Percentiles rank a stretch among this genome's conserved stretches.
phyloP scores from a whole-genome alignment of 2,113 vertebrate genomes.

The Heterochromis multidens region DNA sequence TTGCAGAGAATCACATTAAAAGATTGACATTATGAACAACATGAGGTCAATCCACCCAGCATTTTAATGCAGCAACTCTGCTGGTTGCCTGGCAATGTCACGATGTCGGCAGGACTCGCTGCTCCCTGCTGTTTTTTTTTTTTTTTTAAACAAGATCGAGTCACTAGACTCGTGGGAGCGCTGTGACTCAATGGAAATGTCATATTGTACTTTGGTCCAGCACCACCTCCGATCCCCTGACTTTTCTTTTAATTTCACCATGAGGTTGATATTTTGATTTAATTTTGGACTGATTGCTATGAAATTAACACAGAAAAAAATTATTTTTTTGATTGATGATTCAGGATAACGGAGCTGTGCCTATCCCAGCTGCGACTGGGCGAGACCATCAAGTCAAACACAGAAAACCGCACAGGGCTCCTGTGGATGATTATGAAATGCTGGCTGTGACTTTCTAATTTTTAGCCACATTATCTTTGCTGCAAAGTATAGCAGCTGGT shows the following conservation, averaged over 20 bases:
- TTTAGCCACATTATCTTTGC: neutral
- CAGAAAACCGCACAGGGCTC: neutral
- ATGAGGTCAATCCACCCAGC: neutral
- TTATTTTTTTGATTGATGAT: neutral
- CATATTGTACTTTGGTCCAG: neutral
- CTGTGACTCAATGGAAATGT: neutral
- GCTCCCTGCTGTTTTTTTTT: neutral
- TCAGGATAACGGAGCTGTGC: neutral
- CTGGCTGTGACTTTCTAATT: neutral
- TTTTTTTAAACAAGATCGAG: neutral
- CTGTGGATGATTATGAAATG: neutral
- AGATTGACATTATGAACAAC: neutral
- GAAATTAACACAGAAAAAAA: neutral
- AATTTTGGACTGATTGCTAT: neutral
- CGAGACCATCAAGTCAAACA: neutral
- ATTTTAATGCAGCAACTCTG: neutral
- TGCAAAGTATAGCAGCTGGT: neutral
- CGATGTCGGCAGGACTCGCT: neutral
- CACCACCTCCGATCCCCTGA: neutral
- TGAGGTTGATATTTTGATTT: neutral
- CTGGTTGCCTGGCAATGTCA: slow-evolving; percentile 25
- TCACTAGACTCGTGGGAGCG: neutral
- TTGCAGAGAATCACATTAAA: neutral
- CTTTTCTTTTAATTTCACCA: neutral
- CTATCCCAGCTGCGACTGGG: neutral